phyloP scores from a whole-genome alignment of 2,113 vertebrate genomes.

The Rhinoderma darwinii region DNA sequence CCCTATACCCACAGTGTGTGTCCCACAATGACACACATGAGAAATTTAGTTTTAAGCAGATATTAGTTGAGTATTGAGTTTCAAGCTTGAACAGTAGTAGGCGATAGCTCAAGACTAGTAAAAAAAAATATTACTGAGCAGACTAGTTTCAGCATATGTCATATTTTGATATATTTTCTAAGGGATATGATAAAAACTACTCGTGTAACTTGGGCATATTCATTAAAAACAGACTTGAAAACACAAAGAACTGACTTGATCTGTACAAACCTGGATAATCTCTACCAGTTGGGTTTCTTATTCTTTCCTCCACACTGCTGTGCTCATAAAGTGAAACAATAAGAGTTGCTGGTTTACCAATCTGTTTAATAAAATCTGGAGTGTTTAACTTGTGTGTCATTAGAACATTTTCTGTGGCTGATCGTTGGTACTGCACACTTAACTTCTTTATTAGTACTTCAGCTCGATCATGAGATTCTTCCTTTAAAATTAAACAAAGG shows the following conservation, averaged over 20 bases:
- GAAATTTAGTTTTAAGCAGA: too few species aligned
- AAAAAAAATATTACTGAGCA: too few species aligned
- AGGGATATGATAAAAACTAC: too few species aligned
- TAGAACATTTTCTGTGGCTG: conserved; percentile 87
- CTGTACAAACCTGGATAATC: conserved; percentile 81
- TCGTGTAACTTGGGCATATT: too few species aligned
- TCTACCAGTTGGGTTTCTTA: conserved; percentile 73
- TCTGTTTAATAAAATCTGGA: conserved; percentile 76
- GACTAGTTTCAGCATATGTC: too few species aligned
- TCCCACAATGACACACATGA: too few species aligned
- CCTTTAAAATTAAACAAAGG: conserved; percentile 69
- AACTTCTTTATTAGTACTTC: conserved; percentile 84
- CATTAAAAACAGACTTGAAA: not conserved
- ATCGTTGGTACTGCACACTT: conserved; percentile 81
- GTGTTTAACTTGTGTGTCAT: conserved; percentile 76
- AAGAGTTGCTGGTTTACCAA: conserved; percentile 83
- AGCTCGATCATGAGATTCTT: conserved; percentile 72
- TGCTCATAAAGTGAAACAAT: conserved; percentile 88
- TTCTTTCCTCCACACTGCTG: conserved; percentile 81
- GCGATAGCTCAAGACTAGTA: too few species aligned
- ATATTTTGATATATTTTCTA: too few species aligned
- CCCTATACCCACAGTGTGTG: too few species aligned
- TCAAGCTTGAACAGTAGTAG: too few species aligned
- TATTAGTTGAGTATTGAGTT: too few species aligned
- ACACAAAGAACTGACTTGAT: not conserved